Percentiles rank a stretch among this genome's conserved stretches.
These are phyloP conservation scores for Cavia aperea DNA, from an alignment of 2,113 vertebrate species.

Conservation along the genomic window DNA sequence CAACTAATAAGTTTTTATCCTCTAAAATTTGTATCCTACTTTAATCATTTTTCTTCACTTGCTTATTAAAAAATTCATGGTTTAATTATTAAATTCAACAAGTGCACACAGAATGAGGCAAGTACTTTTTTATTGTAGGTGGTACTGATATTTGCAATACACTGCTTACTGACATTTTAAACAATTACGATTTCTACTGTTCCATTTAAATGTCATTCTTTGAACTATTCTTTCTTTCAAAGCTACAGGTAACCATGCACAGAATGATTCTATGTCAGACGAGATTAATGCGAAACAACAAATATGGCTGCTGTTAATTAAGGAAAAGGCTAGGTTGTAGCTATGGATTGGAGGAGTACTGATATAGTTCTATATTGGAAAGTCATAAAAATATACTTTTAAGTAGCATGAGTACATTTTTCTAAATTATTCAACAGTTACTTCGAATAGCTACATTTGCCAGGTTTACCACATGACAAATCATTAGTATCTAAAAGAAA, in stretches of 20 bases:
- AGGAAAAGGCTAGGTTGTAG: not conserved
- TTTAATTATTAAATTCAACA: constrained; percentile 18
- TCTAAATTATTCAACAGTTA: constrained; percentile 4
- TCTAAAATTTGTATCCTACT: not conserved
- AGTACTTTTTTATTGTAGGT: not conserved
- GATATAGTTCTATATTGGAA: constrained; percentile 6
- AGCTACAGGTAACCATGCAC: not conserved
- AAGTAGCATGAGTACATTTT: not conserved
- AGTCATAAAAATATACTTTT: constrained; percentile 2
- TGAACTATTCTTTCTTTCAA: not conserved
- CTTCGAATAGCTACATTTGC: not conserved
- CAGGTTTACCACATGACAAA: not conserved
- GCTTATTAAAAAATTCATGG: not conserved
- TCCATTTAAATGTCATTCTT: not conserved
- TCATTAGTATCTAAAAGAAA: not conserved
- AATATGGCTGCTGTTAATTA: not conserved
- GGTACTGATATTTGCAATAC: not conserved
- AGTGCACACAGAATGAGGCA: not conserved
- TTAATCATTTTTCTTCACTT: not conserved
- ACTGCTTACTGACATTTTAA: not conserved
- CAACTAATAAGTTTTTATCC: not conserved
- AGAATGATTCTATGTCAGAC: not conserved
- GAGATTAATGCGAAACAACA: not conserved
- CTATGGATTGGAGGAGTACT: not conserved
- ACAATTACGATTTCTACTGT: not conserved